Evolutionary conservation across 2,888 invertebrate species (phyloP).

Genomic region (Timandra comae): DNA sequence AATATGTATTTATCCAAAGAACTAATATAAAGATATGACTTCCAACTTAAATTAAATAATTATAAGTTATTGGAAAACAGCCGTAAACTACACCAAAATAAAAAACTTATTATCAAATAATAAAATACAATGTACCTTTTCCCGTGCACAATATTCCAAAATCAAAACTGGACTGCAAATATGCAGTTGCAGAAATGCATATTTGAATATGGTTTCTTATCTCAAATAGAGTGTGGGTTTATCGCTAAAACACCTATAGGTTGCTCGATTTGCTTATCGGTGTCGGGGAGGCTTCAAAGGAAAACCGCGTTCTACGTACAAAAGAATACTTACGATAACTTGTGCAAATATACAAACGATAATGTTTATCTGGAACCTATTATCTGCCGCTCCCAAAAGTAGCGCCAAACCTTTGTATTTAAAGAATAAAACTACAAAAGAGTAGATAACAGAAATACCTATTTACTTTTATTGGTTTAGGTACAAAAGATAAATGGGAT

Average conservation of each 20-base stretch:
- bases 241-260: not conserved
- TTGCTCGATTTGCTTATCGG: not conserved
- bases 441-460: slow-evolving; percentile 9
- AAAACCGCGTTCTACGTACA: slow-evolving; percentile 17
- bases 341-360: slow-evolving; percentile 13
- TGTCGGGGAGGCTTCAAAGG: slow-evolving; percentile 38
- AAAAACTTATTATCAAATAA: not conserved
- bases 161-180: no score
- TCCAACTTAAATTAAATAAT: no score
- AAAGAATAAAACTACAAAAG: slow-evolving; percentile 15
- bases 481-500: slow-evolving; percentile 10
- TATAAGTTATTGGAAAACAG: no score
- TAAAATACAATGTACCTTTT: no score
- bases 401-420: slow-evolving; percentile 2
- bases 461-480: slow-evolving; percentile 12
- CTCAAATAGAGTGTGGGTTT: no score
- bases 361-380: slow-evolving; percentile 9
- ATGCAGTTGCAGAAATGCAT: no score
- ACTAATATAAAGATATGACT: no score
- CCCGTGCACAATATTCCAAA: no score
- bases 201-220: no score
- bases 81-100: not conserved
- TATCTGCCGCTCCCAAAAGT: slow-evolving; percentile 13
- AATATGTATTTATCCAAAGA: no score
- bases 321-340: slow-evolving; percentile 9